A percentile compares a stretch with the other conserved stretches of the same genome.
Evolutionary conservation across 2,888 invertebrate genomes (phyloP).

Genomic region (Tanytarsus gracilentus): DNA sequence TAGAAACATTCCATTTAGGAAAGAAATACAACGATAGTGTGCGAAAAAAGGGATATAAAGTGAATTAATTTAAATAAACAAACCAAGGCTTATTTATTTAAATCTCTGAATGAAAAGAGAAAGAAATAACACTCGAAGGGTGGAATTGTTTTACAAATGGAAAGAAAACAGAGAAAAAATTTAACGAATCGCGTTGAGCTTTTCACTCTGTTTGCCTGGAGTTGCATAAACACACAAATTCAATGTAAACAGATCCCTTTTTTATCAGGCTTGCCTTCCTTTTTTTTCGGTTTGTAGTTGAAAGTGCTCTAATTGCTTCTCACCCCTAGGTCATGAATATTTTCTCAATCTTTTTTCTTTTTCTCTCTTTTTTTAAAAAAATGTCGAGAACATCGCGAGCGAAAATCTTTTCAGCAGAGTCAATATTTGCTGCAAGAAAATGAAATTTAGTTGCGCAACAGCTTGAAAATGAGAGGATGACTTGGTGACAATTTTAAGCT

Average conservation of each 20-base stretch:
- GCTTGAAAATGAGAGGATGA: too few species aligned
- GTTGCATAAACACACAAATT: conserved; percentile 14
- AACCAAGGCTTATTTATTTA: conserved; percentile 15
- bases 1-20: neutral
- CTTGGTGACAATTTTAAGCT: too few species aligned
- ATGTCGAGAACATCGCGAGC: neutral
- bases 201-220: neutral
- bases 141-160: too few species aligned
- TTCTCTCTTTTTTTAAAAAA: neutral
- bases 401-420: neutral
- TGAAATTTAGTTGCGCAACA: too few species aligned
- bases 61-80: conserved; percentile 28
- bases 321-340: conserved; percentile 4
- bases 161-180: neutral
- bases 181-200: conserved; percentile 5
- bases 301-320: conserved; percentile 12
- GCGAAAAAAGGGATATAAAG: neutral
- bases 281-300: conserved; percentile 1
- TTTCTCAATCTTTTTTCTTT: neutral
- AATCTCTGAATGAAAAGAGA: neutral
- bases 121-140: neutral
- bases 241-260: conserved; percentile 23
- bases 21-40: neutral
- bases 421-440: too few species aligned
- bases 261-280: conserved; percentile 2